Evolutionary conservation across 2,113 vertebrate species (phyloP).

Genomic region (Saguinus midas): DNA sequence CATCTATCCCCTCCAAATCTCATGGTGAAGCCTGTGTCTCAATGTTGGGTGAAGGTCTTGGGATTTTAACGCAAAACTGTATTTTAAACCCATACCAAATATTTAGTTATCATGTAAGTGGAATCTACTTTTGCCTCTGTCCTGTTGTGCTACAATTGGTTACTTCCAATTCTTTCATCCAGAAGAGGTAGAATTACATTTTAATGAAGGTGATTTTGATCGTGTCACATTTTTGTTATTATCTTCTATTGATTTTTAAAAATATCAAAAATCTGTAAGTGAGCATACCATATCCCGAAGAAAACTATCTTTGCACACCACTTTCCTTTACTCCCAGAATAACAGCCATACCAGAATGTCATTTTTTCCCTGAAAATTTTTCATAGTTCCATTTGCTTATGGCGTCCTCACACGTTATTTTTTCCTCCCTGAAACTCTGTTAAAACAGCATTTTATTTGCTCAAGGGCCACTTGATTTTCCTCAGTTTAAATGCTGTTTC

Average conservation of each 20-base stretch:
- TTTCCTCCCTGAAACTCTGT: not conserved
- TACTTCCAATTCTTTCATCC: not conserved
- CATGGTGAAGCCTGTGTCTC: no score
- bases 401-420: not conserved
- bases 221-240: not conserved
- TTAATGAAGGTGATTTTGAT: not conserved
- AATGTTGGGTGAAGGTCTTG: not conserved
- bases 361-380: not conserved
- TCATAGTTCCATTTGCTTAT: not conserved
- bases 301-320: not conserved
- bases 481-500: not conserved
- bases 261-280: not conserved
- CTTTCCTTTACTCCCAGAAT: not conserved
- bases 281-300: not conserved
- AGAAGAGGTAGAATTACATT: not conserved
- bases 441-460: not conserved
- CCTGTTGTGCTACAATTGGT: not conserved
- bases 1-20: no score
- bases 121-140: not conserved
- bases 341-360: not conserved
- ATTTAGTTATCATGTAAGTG: not conserved
- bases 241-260: not conserved
- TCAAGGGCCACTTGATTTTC: not conserved
- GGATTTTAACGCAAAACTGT: not conserved
- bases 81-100: not conserved